phyloP scores from a whole-genome alignment of 2,888 invertebrate genomes.

The Erpobdella octoculata region DNA sequence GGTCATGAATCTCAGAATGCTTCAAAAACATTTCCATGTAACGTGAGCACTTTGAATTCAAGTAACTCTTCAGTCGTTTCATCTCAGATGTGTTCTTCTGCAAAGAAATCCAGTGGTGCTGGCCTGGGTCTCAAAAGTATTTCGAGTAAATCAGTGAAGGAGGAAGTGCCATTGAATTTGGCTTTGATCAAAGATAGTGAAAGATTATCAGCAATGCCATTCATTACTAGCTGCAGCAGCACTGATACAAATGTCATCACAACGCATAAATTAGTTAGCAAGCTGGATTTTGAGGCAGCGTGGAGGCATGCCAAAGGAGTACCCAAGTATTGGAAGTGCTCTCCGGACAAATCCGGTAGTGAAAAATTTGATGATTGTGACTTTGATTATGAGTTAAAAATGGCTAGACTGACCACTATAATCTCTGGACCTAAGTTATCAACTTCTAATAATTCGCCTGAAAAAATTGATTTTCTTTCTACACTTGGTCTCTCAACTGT shows the following conservation, averaged over 20 bases:
- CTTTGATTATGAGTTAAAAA: constrained; percentile 7
- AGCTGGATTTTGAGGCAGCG: constrained; percentile 9
- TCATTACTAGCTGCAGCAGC: neutral
- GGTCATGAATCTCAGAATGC: neutral
- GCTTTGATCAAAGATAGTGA: constrained; percentile 8
- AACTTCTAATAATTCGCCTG: neutral
- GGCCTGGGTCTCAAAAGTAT: no score
- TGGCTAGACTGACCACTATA: constrained; percentile 12
- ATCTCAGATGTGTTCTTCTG: neutral
- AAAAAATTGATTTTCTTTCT: neutral
- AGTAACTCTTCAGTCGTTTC: neutral
- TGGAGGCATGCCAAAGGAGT: neutral
- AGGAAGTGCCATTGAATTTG: constrained; percentile 23
- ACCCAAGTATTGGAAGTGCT: no score
- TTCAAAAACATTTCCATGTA: neutral
- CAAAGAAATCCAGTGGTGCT: neutral
- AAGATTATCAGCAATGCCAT: neutral
- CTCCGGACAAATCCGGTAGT: neutral
- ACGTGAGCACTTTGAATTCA: neutral
- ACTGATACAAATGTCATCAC: neutral
- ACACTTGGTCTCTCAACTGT: neutral
- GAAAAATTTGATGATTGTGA: constrained; percentile 21
- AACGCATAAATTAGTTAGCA: neutral
- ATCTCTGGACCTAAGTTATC: neutral
- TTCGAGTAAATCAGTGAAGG: no score